phyloP scores from a whole-genome alignment of 2,797 vertebrate species.

The Eulemur mongoz region DNA sequence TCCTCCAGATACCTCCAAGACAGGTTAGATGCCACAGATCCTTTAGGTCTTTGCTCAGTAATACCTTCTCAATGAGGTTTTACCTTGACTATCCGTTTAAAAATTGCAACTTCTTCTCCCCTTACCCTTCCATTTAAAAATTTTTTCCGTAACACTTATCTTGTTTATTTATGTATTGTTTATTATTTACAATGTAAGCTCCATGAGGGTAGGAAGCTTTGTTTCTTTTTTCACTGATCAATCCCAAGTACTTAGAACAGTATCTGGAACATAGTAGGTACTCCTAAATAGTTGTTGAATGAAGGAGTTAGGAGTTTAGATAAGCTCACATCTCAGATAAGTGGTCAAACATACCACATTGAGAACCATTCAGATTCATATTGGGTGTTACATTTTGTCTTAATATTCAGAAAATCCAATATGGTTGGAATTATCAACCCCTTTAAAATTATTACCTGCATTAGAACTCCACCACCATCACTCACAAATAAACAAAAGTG shows the following conservation, averaged over 20 bases:
- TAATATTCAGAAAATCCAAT: slow-evolving; percentile 13
- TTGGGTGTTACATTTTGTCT: not conserved
- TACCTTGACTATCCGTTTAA: not conserved
- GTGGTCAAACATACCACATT: not conserved
- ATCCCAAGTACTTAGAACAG: not conserved
- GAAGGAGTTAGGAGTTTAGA: not conserved
- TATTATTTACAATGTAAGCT: not conserved
- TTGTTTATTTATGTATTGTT: not conserved
- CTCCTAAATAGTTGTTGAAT: slow-evolving; percentile 3
- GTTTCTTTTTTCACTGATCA: not conserved
- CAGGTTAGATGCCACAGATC: not conserved
- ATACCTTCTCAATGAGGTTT: not conserved
- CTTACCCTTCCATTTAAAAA: not conserved
- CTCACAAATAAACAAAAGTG: slow-evolving; percentile 6
- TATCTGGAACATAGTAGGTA: not conserved
- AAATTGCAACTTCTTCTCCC: not conserved
- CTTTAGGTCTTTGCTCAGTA: slow-evolving; percentile 8
- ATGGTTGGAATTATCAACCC: not conserved
- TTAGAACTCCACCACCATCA: not conserved
- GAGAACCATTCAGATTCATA: slow-evolving; percentile 4
- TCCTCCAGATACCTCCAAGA: not conserved
- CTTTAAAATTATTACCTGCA: not conserved
- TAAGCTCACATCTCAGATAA: not conserved
- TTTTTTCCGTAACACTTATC: not conserved
- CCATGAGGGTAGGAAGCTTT: not conserved